These are phyloP conservation scores for Oncorhynchus clarkii DNA, from an alignment of 2,113 vertebrate genomes.

Conservation along the genomic window DNA sequence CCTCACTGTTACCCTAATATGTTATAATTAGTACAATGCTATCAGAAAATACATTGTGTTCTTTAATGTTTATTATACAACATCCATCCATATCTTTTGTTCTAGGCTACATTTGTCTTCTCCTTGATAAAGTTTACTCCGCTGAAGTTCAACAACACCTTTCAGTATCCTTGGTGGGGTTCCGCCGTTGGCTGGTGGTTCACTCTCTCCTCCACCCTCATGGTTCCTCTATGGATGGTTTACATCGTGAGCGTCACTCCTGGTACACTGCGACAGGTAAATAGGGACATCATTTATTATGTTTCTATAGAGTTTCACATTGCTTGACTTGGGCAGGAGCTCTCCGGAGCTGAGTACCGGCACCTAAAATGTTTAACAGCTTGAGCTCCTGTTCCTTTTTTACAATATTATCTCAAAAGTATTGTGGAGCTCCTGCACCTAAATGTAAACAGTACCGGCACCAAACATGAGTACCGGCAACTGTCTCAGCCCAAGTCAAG, in stretches of 20 bases:
- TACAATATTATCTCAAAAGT: too few relatives aligned
- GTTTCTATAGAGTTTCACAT: too few relatives aligned
- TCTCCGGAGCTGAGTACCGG: too few relatives aligned
- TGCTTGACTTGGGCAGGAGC: too few relatives aligned
- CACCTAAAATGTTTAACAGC: too few relatives aligned
- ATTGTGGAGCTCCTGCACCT: too few relatives aligned
- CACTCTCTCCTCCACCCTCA: constrained; percentile 78
- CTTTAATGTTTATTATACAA: neutral
- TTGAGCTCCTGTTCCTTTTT: too few relatives aligned
- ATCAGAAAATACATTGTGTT: neutral
- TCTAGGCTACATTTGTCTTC: constrained; percentile 73
- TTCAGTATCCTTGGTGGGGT: constrained; percentile 78
- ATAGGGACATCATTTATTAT: neutral
- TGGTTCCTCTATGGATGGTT: constrained; percentile 73
- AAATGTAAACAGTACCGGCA: too few relatives aligned
- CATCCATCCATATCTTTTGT: constrained; percentile 5
- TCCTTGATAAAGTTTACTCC: constrained; percentile 75
- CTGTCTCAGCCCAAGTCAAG: too few relatives aligned
- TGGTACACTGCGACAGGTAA: constrained; percentile 69
- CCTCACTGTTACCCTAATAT: too few relatives aligned
- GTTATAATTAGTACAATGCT: neutral
- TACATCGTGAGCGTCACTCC: constrained; percentile 63
- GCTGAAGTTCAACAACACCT: constrained; percentile 75
- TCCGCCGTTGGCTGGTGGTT: constrained; percentile 76
- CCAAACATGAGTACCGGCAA: too few relatives aligned